Evolutionary conservation across 2,797 vertebrate species (phyloP).

Genomic region (Orestias chungarensis): DNA sequence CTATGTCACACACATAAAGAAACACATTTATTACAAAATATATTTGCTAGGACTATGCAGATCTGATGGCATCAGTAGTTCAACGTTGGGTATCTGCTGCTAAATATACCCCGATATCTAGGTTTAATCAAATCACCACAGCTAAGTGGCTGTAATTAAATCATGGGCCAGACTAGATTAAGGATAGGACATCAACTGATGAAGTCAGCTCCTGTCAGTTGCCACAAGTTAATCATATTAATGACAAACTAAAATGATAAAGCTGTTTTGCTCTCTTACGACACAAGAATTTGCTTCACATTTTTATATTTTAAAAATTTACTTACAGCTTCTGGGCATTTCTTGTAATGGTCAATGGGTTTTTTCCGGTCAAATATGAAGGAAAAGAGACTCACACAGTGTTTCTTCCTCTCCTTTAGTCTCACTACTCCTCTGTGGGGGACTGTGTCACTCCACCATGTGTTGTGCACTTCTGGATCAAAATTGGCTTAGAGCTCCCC

Average conservation of each 20-base stretch:
- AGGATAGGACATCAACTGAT: slow-evolving; percentile 14
- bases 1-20: not conserved
- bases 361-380: not conserved
- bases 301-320: not conserved
- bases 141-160: slow-evolving; percentile 14
- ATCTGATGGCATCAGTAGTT: not conserved
- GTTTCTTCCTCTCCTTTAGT: not conserved
- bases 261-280: not conserved
- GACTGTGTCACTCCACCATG: not conserved
- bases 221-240: slow-evolving; percentile 2
- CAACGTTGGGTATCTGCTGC: not conserved
- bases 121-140: slow-evolving; percentile 7
- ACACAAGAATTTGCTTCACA: not conserved
- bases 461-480: slow-evolving; percentile 10
- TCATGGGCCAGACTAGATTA: not conserved
- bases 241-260: slow-evolving; percentile 8
- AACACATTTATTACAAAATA: not conserved
- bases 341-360: not conserved
- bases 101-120: slow-evolving; percentile 1
- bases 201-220: slow-evolving; percentile 10
- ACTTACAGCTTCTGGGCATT: not conserved
- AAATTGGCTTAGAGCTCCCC: slow-evolving; percentile 3
- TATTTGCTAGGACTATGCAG: not conserved
- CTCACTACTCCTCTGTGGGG: not conserved
- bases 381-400: accelerated